Evolutionary conservation across 2,113 vertebrate genomes (phyloP), one percentile per base, ranked within the genome.

Genomic region (Rhynchopsitta pachyrhyncha): DNA sequence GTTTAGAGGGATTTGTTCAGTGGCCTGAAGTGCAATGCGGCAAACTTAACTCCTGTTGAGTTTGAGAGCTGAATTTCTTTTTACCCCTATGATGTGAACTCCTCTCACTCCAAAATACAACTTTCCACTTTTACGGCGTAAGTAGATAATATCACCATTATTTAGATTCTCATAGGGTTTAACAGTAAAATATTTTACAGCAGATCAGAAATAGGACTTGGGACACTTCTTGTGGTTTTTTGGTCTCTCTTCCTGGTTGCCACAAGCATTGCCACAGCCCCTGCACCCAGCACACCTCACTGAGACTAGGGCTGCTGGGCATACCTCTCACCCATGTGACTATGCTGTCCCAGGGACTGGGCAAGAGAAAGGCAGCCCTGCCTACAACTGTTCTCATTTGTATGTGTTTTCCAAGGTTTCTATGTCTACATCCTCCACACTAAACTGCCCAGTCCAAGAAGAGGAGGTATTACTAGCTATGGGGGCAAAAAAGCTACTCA

Each of bases 401-500:
- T 15, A 71, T 7, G 22, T 71, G 13, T 17, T 67, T 84, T 71
- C 57, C 33, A 62, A 28, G 47, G 24, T 70, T 80, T 88, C 35
- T 76, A 0, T 23, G 20, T 33, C 35, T 71, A 50, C 5, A 2
- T 62, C 28, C 14, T 49, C 37, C 31, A 39, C 0, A 1, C 23
- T 75, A 70, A 70, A 20, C 49, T 64, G 7, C 17, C 28, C 35
- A 17, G 28, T 22, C 33, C 20, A 50, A 67, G 35, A 67, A 64
- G 8, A 80, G 35, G 23, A 55, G 22, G 2, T 67, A 7, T 62
- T 81, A 50, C 13, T 2, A 3, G 16, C 25, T 28, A 22, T 42
- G 33, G 41, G 16, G 13, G 12, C 46, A 62, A 76, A 88, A 93
- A 66, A 2, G 25, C 17, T 76, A 53, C 63, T 16, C 68, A 91